Evolutionary conservation across 2,888 invertebrate species (phyloP), one percentile per base, ranked within the genome.

Genomic region (Stenchaetothrips biformis): DNA sequence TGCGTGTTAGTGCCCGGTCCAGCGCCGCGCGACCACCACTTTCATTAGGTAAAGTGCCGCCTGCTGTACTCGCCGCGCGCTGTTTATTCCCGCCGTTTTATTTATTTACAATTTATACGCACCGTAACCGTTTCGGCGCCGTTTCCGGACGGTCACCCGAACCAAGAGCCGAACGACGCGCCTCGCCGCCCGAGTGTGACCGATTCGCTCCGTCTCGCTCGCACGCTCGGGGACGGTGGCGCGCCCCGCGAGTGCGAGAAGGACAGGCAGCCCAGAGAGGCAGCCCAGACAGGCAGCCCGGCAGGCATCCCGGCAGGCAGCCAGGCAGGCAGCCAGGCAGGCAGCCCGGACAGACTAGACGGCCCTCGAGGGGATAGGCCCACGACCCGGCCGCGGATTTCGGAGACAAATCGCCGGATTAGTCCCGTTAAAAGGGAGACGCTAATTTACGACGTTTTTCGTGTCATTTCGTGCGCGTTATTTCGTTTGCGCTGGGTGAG

Each of bases 11-110:
- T 37, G 37, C 37, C 37, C 37, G 37, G 37, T 37, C 37, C 37
- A 37, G 37, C 37, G 37, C 37, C 2, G 37, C n/a, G 21, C 0
- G 21, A 21, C 7, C 67, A 21, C 7, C 67, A 74, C 67, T 74
- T 74, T 74, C 67, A 74, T 74, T 74, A 74, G 67, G 67, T 74
- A 74, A 74, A 74, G 67, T 74, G 67, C 67, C 67, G 9, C 7
- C 67, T 25, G 21, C 67, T 53, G 53, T 9, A 53, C 67, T 21
- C 67, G 67, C 21, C 25, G 21, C 67, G 25, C 67, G 67, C 59
- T 18, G 18, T 59, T 74, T 21, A 21, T n/a, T 67, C 67, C 2
- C 21, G 25, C 67, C 18, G 18, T 74, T 74, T 74, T 74, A 74
- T 74, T 74, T 74, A 74, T 74, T 74, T 74, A 74, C 67, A 25